phyloP scores from a whole-genome alignment of 1,140 invertebrate genomes.

The Colletes gigas region DNA sequence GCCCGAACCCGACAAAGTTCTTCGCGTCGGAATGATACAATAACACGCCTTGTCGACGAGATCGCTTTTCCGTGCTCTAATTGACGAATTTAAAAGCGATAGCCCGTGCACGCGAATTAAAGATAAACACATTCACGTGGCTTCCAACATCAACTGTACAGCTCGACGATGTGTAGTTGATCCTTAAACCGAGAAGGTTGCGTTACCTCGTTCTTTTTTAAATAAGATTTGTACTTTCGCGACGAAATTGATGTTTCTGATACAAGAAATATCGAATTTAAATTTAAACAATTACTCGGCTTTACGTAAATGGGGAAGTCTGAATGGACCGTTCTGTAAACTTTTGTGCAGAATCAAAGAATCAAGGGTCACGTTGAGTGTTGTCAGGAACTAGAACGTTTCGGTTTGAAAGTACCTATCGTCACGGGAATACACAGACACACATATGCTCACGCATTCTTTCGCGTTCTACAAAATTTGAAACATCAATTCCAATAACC shows the following conservation, averaged over 20 bases:
- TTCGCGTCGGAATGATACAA: constrained; percentile 29
- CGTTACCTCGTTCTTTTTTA: not conserved
- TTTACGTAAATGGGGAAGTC: no score
- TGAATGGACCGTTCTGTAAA: no score
- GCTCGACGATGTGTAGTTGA: not conserved
- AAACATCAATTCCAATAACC: constrained; percentile 57
- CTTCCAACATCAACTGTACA: not conserved
- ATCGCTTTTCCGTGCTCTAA: constrained; percentile 12
- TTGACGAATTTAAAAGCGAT: constrained; percentile 26
- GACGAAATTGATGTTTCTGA: not conserved
- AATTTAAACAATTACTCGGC: not conserved
- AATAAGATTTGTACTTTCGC: constrained; percentile 5
- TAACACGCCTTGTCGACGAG: not conserved
- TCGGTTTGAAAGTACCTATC: not conserved
- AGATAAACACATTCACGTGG: not conserved
- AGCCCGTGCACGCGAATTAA: not conserved
- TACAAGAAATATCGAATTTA: not conserved
- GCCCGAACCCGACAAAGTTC: constrained; percentile 54
- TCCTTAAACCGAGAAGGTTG: not conserved
- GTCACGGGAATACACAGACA: not conserved
- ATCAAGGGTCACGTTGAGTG: not conserved
- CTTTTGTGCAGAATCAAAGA: not conserved
- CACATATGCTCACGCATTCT: not conserved
- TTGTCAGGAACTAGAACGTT: constrained; percentile 11
- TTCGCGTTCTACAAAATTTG: constrained; percentile 46